Conservation (phyloP, 1,140 invertebrate species). For the Musca domestica region DNA sequence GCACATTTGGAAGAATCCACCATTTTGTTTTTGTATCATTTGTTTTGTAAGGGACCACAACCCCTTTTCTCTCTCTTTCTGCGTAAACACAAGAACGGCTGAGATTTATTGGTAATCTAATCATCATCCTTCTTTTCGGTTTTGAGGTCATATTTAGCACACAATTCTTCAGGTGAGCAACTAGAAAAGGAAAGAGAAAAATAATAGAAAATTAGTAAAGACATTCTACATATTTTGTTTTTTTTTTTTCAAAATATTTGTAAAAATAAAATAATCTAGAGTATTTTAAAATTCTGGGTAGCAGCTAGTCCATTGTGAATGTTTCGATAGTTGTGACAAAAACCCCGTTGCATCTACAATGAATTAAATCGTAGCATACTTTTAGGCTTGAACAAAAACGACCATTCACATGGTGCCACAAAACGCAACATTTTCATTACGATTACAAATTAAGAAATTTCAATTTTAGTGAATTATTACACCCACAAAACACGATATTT, state of each 20-base stretch:
- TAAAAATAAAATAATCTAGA: not conserved
- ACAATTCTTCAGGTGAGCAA: constrained; percentile 85
- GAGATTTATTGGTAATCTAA: constrained; percentile 55
- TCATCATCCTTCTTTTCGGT: constrained; percentile 93
- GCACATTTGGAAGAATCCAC: constrained; percentile 31
- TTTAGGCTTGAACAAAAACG: no score
- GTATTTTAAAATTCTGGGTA: no score
- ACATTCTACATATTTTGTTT: no score
- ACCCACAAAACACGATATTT: no score
- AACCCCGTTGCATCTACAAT: no score
- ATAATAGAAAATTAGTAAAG: constrained; percentile 2
- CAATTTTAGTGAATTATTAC: no score
- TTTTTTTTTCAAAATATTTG: not conserved
- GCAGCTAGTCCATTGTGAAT: no score
- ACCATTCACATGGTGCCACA: no score
- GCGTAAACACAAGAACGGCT: not conserved
- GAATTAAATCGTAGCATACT: no score
- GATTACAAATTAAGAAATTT: no score
- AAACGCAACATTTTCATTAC: no score
- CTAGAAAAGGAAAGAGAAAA: constrained; percentile 57
- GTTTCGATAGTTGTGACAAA: no score
- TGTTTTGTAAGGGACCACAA: not conserved
- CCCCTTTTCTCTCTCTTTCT: not conserved
- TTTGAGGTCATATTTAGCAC: constrained; percentile 92
- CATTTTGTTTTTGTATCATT: not conserved